Percentiles rank a stretch among this genome's conserved stretches.
phyloP scores from a whole-genome alignment of 2,797 vertebrate species.

The Galagoides demidoff region DNA sequence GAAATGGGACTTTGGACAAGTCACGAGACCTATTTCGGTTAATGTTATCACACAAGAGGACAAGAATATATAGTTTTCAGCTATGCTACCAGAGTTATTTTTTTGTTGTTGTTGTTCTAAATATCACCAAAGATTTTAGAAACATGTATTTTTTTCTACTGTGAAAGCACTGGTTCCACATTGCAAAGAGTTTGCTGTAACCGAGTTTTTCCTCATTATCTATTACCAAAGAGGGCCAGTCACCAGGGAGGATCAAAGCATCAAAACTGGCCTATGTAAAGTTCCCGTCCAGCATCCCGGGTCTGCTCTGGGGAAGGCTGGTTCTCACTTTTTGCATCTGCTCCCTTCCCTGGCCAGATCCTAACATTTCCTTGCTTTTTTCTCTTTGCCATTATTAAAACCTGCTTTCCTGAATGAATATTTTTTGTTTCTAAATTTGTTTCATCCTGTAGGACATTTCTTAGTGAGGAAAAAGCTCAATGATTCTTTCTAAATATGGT shows the following conservation, averaged over 20 bases:
- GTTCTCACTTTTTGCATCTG: conserved; percentile 46
- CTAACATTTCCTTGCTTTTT: not conserved
- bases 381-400: conserved; percentile 59
- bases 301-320: conserved; percentile 18
- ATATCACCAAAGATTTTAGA: conserved; percentile 35
- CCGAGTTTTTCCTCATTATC: conserved; percentile 43
- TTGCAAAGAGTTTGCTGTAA: not conserved
- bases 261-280: conserved; percentile 36
- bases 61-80: not conserved
- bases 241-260: not conserved
- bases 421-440: conserved; percentile 46
- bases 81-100: not conserved
- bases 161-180: not conserved
- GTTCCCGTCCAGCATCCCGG: conserved; percentile 5
- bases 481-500: conserved; percentile 11
- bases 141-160: conserved; percentile 5
- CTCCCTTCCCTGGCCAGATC: conserved; percentile 23
- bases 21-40: not conserved
- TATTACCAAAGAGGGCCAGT: conserved; percentile 31
- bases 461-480: conserved; percentile 20
- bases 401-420: not conserved
- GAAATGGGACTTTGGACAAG: not conserved
- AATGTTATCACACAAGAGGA: not conserved
- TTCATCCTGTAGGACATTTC: conserved; percentile 35
- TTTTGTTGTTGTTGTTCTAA: not conserved